These are phyloP conservation scores for Xiphydria camelus DNA, from an alignment of 2,888 invertebrate genomes.

Conservation along the genomic window DNA sequence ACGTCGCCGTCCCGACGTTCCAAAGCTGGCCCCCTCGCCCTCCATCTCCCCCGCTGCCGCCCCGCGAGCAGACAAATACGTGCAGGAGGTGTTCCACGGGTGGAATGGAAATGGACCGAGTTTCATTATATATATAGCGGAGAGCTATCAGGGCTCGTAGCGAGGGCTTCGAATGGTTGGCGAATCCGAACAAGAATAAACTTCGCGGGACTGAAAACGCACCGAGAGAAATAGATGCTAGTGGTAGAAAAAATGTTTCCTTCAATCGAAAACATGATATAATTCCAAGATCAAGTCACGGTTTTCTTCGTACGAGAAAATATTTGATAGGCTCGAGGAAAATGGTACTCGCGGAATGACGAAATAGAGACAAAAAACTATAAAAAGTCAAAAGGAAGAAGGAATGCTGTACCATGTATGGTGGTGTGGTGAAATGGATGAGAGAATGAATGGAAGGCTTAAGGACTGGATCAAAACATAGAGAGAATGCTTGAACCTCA, in stretches of 20 bases:
- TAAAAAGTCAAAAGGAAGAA: neutral
- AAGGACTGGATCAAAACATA: neutral
- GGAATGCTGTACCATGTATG: neutral
- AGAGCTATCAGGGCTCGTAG: conserved; percentile 7
- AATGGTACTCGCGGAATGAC: neutral
- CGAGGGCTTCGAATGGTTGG: conserved; percentile 10
- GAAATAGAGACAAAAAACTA: neutral
- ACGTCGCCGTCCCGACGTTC: conserved; percentile 26
- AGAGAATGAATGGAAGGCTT: neutral
- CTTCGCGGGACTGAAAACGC: too few species aligned
- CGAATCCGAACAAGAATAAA: conserved; percentile 2
- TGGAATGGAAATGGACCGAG: conserved; percentile 33
- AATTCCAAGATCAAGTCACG: too few species aligned
- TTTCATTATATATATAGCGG: conserved; percentile 15
- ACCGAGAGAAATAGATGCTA: too few species aligned
- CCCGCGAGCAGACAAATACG: conserved; percentile 25
- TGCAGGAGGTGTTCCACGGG: conserved; percentile 41
- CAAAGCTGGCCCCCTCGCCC: conserved; percentile 14
- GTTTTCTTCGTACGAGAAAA: too few species aligned
- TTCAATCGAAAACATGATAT: too few species aligned
- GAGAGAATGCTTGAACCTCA: neutral
- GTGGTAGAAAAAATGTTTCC: too few species aligned
- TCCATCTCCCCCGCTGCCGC: conserved; percentile 6
- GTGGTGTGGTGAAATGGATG: neutral
- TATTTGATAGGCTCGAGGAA: too few species aligned